Base-by-base conservation (phyloP, 2,888 invertebrate species). In the Ernsta delagoae region DNA sequence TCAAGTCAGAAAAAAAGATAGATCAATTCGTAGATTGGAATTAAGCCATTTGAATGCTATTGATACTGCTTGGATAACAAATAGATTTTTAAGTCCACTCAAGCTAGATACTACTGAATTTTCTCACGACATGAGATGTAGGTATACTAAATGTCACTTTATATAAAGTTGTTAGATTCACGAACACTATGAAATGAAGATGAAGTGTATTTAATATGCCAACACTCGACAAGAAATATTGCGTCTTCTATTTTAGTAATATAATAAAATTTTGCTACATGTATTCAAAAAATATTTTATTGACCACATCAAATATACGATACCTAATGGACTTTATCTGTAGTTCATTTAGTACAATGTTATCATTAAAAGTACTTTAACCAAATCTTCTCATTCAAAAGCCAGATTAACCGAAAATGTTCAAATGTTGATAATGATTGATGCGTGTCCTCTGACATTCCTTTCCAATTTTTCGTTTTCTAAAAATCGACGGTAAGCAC, bases 401-500 rank as follows among this genome's bases (percentile, higher is more conserved):
- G 9, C 1, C 60, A 34, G 59, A 59, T 54, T 24, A 71, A 69
- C 66, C 72, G 56, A 72, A 72, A 71, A 73, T 50, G 62, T 67
- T 60, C 64, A 70, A 71, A 74, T 70, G 70, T 59, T 70, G 71
- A 76, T 56, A 61, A 65, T 91, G 92, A 92, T 92, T 87, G 90
- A 92, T 92, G 89, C 78, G 78, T 88, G 86, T 89, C 87, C 87
- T 86, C 80, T 85, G 83, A 78, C 77, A 71, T 60, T 62, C 70
- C 71, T 71, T 72, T 69, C 59, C 70, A 69, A 73, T 85, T 84
- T 85, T 86, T 86, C 81, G 84, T 87, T 89, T 89, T 90, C 85
- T 86, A 87, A 88, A 91, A 88, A 86, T 88, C 85, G 83, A 82
- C 83, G 83, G 81, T 87, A 88, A 86, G 87, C 84, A 92, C 92